These are phyloP conservation scores for Pardosa pseudoannulata DNA, from an alignment of 2,888 invertebrate species.

Conservation along the genomic window DNA sequence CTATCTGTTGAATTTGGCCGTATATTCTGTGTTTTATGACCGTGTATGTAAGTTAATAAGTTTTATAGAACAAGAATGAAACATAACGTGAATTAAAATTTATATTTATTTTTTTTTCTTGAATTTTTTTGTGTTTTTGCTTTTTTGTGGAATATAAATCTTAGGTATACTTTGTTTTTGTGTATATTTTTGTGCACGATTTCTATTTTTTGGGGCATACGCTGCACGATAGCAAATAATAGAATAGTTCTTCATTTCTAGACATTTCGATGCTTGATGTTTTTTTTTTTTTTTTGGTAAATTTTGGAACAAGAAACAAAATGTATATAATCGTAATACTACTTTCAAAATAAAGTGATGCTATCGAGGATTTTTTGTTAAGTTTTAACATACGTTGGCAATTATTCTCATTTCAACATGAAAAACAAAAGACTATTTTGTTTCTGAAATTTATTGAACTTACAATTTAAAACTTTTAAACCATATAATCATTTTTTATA, in stretches of 20 bases:
- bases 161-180: background rate
- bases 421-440: too few relatives aligned
- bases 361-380: too few relatives aligned
- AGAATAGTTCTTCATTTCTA: background rate
- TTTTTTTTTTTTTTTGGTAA: too few relatives aligned
- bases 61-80: background rate
- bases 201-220: background rate
- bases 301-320: too few relatives aligned
- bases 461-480: too few relatives aligned
- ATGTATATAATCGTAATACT: too few relatives aligned
- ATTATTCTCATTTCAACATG: too few relatives aligned
- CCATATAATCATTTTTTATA: too few relatives aligned
- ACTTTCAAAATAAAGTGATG: too few relatives aligned
- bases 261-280: background rate
- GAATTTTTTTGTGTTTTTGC: background rate
- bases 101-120: background rate
- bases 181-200: slow-evolving; percentile 9
- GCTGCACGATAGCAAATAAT: background rate
- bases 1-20: background rate
- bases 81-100: background rate
- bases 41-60: too few relatives aligned
- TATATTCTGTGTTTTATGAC: background rate
- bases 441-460: too few relatives aligned
- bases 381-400: too few relatives aligned
- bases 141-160: background rate